Evolutionary conservation across 53 echinoderm and acorn worm species (phyloP), one percentile per base, ranked within the genome.

Genomic region (Stichopus horrens): DNA sequence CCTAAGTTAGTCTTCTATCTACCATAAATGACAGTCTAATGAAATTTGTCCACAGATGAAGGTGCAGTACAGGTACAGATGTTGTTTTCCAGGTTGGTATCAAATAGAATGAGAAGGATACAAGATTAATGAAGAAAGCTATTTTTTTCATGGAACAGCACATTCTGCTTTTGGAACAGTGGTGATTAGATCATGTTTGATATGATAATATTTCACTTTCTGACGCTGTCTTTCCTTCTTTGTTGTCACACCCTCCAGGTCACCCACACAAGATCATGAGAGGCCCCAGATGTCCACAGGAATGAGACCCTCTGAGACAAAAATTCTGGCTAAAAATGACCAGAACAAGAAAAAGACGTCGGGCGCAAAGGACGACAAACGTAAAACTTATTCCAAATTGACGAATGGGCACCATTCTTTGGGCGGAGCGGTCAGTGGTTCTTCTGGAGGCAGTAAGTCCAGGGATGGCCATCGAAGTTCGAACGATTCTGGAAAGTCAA

Each of bases 401-500:
- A 51, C 85, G 10, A 85, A 85, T 52, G 85, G 85, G 20, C 85
- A 85, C 58, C 85, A 85, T 52, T 67, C 85, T 7, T 71, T n/a
- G 19, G 14, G 16, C 6, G 71, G 16, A 71, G 71, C 71, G 16
- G n/a, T 23, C 66, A 66, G 51, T 16, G 85, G 85, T 4, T 85
- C 85, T 63, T 85, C 85, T 9, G 85, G 68, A 22, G 85, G 85
- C 6, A 65, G 63, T 5, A 85, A 85, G 67, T 85, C 85, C 23
- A 85, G 66, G 51, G 85, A 85, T 52, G 67, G 85, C 9, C 85
- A 85, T 66, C 85, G 85, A 10, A 85, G 85, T 52, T 85, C 85
- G 14, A 85, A 85, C 16, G 85, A 85, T 66, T 85, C 85, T 37
- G 85, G 85, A 85, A 85, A 85, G 66, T 85, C 85, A 14, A 85